Evolutionary conservation across 2,797 vertebrate species (phyloP).

Genomic region (Knipowitschia caucasica): DNA sequence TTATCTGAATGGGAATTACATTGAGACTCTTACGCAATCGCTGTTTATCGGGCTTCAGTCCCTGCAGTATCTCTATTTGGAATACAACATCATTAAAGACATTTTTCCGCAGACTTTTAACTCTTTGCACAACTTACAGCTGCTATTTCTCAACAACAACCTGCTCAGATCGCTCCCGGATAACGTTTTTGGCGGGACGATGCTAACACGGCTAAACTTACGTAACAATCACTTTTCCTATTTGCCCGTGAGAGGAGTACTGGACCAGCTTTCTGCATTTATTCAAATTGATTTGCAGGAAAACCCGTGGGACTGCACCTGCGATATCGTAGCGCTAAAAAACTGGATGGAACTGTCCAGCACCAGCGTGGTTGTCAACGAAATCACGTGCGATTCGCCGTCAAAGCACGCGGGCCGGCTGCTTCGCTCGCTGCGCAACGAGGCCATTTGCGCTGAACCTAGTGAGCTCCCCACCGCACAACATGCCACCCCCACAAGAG

Average conservation of each 20-base stretch:
- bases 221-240: constrained; percentile 96
- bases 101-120: constrained; percentile 91
- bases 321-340: constrained; percentile 91
- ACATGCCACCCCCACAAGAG: constrained; percentile 64
- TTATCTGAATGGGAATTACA: constrained; percentile 97
- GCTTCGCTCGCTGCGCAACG: constrained; percentile 88
- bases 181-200: constrained; percentile 88
- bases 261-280: constrained; percentile 93
- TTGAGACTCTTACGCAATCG: constrained; percentile 87
- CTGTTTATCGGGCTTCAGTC: constrained; percentile 91
- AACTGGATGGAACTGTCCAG: constrained; percentile 96
- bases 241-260: constrained; percentile 87
- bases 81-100: constrained; percentile 98
- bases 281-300: constrained; percentile 98
- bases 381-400: constrained; percentile 94
- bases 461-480: constrained; percentile 73
- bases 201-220: constrained; percentile 92
- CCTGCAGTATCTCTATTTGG: constrained; percentile 96
- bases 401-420: constrained; percentile 88
- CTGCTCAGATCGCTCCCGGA: constrained; percentile 88
- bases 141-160: constrained; percentile 97
- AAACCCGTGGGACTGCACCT: constrained; percentile 98
- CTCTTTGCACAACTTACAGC: constrained; percentile 88
- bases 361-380: constrained; percentile 90
- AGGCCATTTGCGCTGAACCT: constrained; percentile 90